Base-by-base conservation (phyloP, 2,888 invertebrate species). In the Sinotaia quadrata region DNA sequence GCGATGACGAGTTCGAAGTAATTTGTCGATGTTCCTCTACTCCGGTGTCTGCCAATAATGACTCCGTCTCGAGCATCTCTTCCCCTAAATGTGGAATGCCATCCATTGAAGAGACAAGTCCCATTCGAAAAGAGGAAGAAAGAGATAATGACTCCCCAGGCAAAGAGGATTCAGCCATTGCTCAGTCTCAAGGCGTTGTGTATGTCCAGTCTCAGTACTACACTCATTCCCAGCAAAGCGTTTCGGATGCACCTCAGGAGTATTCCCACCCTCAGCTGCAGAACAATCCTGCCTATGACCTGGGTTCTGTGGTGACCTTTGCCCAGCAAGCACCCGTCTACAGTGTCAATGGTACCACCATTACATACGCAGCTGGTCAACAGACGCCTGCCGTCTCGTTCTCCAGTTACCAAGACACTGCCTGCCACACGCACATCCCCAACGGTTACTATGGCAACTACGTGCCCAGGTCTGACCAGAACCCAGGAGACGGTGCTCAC, bases 11-110 rank as follows among this genome's bases (percentile, higher is more conserved):
- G n/a, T 60, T 69, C 47, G 71, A 76, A 56, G 76, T 76, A 4
- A 76, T 74, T 34, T 74, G 76, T 58, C 68, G 72, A 10, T 74
- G 67, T 54, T 72, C 73, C 2, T 73, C 76, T 24, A 73, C 73
- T 24, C 73, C 73, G 4, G 54, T 72, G 0, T 65, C 62, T 27
- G 51, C 36, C 41, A 29, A 58, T 33, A 24, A 8, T 58, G 29
- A 54, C 49, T 27, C 59, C 24, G 57, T 33, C 41, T 15, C 67
- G 31, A 31, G 37, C 47, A 18, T 41, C 5, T 60, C 41, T 24
- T 67, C 58, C 27, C 33, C 24, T 12, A 52, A 67, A 47, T 61
- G 66, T 33, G 68, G 65, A 21, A 49, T 62, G 66, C 21, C 68
- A 5, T 62, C 66, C 8, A 47, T 68, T 2, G 57, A 65, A 18